Evolutionary conservation across 2,888 invertebrate species (phyloP).

Genomic region (Bellardia bayeri): DNA sequence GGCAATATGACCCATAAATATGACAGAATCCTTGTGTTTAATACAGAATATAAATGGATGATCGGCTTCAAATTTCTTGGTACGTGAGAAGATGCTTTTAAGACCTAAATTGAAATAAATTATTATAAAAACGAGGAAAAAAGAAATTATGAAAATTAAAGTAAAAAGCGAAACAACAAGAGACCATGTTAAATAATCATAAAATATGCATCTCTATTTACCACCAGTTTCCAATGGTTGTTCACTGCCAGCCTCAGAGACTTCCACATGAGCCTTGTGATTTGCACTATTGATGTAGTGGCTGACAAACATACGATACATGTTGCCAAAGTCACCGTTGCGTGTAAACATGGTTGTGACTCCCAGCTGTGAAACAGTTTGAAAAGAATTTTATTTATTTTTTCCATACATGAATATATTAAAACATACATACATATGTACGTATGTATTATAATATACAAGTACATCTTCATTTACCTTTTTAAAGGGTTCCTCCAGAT

Average conservation of each 20-base stretch:
- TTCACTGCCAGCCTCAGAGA: slow-evolving; percentile 79
- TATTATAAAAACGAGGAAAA: slow-evolving; percentile 7
- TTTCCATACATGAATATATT: not conserved
- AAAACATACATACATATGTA: not conserved
- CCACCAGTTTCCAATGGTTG: slow-evolving; percentile 80
- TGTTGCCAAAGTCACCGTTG: slow-evolving; percentile 80
- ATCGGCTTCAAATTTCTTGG: slow-evolving; percentile 80
- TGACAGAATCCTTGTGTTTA: slow-evolving; percentile 79
- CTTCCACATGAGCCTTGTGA: slow-evolving; percentile 80
- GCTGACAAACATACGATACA: slow-evolving; percentile 82
- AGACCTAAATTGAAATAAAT: slow-evolving; percentile 74
- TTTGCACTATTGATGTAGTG: slow-evolving; percentile 80
- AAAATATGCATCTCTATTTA: slow-evolving; percentile 71
- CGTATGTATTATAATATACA: not conserved
- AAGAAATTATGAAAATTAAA: slow-evolving; percentile 18
- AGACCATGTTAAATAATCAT: slow-evolving; percentile 50
- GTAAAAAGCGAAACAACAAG: slow-evolving; percentile 17
- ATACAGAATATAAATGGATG: slow-evolving; percentile 81
- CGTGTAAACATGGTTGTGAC: slow-evolving; percentile 81
- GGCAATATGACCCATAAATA: slow-evolving; percentile 80
- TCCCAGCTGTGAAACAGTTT: slow-evolving; percentile 77
- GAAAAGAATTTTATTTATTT: slow-evolving; percentile 43
- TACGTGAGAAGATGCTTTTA: slow-evolving; percentile 80
- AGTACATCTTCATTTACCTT: slow-evolving; percentile 85
- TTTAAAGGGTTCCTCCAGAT: slow-evolving; percentile 86